These are phyloP conservation scores for Drosophila melanogaster DNA, from an alignment of 1,140 invertebrate genomes.

Conservation along the genomic window DNA sequence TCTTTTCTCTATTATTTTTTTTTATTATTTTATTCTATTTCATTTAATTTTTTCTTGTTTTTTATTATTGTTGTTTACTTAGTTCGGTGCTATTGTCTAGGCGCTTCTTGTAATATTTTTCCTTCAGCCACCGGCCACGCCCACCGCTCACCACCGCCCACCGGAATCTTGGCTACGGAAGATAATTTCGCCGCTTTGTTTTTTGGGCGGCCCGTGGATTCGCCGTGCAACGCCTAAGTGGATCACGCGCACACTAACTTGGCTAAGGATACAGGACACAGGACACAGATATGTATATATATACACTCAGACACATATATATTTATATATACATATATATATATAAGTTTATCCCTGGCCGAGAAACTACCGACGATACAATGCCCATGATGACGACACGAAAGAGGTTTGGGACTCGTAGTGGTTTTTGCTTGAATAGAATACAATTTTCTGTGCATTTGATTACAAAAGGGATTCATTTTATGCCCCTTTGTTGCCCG, in stretches of 20 bases:
- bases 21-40: constrained; percentile 15
- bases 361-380: constrained; percentile 50
- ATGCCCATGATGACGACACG: constrained; percentile 73
- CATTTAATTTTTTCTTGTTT: constrained; percentile 23
- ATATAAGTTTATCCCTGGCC: background rate
- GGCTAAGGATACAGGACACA: constrained; percentile 1
- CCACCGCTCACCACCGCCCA: constrained; percentile 5
- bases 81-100: constrained; percentile 66
- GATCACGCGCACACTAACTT: constrained; percentile 49
- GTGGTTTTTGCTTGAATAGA: constrained; percentile 55
- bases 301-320: background rate
- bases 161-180: constrained; percentile 19
- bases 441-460: constrained; percentile 80
- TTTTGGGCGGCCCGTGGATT: constrained; percentile 60
- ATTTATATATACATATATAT: background rate
- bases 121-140: constrained; percentile 21
- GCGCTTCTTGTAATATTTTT: constrained; percentile 70
- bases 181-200: constrained; percentile 71
- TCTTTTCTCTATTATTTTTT: constrained; percentile 13
- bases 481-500: constrained; percentile 48
- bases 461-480: constrained; percentile 79
- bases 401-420: constrained; percentile 71
- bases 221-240: constrained; percentile 53
- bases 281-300: background rate
- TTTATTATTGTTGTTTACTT: constrained; percentile 68